Evolutionary conservation across 2,113 vertebrate species (phyloP).

Genomic region (Limanda limanda): DNA sequence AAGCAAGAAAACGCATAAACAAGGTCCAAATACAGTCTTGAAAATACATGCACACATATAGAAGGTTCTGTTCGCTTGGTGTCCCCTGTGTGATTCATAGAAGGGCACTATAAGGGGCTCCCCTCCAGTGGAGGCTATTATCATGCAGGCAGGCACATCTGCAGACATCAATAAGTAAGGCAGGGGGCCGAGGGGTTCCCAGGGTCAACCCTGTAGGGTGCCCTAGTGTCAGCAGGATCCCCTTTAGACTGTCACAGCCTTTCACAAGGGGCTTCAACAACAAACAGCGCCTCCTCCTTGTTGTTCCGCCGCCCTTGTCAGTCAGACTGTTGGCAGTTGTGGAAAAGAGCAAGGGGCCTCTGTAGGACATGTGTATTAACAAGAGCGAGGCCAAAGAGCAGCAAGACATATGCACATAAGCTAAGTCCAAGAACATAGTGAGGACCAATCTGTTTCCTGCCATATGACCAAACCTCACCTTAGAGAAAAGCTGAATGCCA

Average conservation of each 20-base stretch:
- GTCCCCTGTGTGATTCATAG: slow-evolving; percentile 73
- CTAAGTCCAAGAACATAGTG: slow-evolving; percentile 1
- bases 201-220: slow-evolving; percentile 60
- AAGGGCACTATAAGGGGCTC: slow-evolving; percentile 43
- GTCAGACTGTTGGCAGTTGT: slow-evolving; percentile 44
- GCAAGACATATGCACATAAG: slow-evolving; percentile 3
- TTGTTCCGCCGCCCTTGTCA: slow-evolving; percentile 51
- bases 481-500: background rate
- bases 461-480: background rate
- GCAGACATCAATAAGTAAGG: slow-evolving; percentile 77
- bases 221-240: slow-evolving; percentile 61
- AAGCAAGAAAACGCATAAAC: slow-evolving; percentile 34
- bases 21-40: slow-evolving; percentile 25
- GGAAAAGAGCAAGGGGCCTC: slow-evolving; percentile 59
- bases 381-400: slow-evolving; percentile 57
- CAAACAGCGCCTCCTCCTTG: slow-evolving; percentile 45
- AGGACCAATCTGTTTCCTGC: background rate
- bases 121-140: slow-evolving; percentile 68
- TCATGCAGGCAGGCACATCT: slow-evolving; percentile 77
- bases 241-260: slow-evolving; percentile 52
- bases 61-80: slow-evolving; percentile 24
- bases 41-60: slow-evolving; percentile 38
- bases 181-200: slow-evolving; percentile 54
- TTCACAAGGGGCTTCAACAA: slow-evolving; percentile 59
- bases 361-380: slow-evolving; percentile 57